Evolutionary conservation across 2,888 invertebrate genomes (phyloP), one percentile per base, ranked within the genome.

Genomic region (Cephus rjabovi): DNA sequence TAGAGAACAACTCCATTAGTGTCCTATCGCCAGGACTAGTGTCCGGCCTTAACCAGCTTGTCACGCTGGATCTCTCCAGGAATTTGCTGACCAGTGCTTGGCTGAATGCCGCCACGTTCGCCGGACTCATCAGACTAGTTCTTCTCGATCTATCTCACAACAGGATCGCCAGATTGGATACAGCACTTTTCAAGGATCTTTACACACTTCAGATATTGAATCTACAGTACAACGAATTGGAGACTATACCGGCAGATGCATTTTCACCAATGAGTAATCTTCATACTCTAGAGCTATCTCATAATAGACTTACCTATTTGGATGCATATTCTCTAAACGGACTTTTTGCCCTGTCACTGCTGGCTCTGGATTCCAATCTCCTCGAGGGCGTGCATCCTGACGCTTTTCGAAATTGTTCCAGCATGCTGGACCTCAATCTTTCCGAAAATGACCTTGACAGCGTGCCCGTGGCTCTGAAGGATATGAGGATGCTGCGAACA

Each of bases 201-300:
- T 97, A 97, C 89, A 97, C 97, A 0, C 93, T 98, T 82, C 98
- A 98, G 92, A 97, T 98, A 86, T 93, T 98, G 77, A 97, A 97
- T 90, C 93, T 98, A 81, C 96, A 96, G 86, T 95, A 96, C 91
- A 98, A 98, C 92, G 94, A 95, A 90, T 93, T 98, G 81, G 96
- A 97, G 89, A 95, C 94, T 78, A 96, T 98, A 85, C 96, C 96
- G 11, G 96, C 97, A 11, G 96, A 97, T 87, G 96, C 97, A 1
- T 98, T 98, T 91, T 94, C 97, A 69, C 96, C 97, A 6, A 96
- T 98, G 96, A 97, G 97, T 90, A 98, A 98, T 92, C 93, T 98
- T 81, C 98, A 98, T 92, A 97, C 97, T 23, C 93, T 98, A 84
- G 95, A 97, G 80, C 93, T 98, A 84, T 97, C 97, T 4, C 96